Conservation (phyloP, 2,113 vertebrate species). For the Anguilla rostrata region DNA sequence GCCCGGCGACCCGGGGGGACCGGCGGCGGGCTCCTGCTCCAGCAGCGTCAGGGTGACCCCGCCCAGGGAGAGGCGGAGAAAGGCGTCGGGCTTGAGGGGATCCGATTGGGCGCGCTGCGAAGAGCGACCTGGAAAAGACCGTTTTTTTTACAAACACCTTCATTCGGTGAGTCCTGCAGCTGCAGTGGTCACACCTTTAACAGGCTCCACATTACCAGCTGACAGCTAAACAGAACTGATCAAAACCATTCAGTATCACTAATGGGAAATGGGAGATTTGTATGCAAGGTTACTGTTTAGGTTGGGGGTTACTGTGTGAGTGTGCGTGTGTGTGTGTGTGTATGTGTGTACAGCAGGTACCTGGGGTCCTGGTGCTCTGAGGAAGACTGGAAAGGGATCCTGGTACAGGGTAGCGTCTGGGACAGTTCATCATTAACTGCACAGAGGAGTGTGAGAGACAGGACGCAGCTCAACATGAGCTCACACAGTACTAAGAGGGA, state of each 20-base stretch:
- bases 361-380: constrained; percentile 54
- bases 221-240: not conserved
- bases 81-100: constrained; percentile 74
- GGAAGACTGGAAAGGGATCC: constrained; percentile 69
- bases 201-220: not conserved
- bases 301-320: not conserved
- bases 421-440: constrained; percentile 67
- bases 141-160: not conserved
- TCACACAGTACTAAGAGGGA: not conserved
- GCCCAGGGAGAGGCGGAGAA: constrained; percentile 79
- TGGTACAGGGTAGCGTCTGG: constrained; percentile 70
- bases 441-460: not conserved
- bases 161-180: too few relatives aligned
- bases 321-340: not conserved
- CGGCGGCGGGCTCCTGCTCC: constrained; percentile 64
- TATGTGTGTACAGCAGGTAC: constrained; percentile 53
- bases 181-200: not conserved
- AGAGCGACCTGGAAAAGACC: constrained; percentile 61
- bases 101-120: constrained; percentile 63
- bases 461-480: not conserved
- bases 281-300: too few relatives aligned
- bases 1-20: not conserved
- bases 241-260: not conserved
- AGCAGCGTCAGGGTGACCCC: constrained; percentile 82
- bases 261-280: too few relatives aligned